A percentile compares a stretch with the other conserved stretches of the same genome.
Evolutionary conservation across 2,888 invertebrate genomes (phyloP).

Genomic region (Tetropium fuscum): DNA sequence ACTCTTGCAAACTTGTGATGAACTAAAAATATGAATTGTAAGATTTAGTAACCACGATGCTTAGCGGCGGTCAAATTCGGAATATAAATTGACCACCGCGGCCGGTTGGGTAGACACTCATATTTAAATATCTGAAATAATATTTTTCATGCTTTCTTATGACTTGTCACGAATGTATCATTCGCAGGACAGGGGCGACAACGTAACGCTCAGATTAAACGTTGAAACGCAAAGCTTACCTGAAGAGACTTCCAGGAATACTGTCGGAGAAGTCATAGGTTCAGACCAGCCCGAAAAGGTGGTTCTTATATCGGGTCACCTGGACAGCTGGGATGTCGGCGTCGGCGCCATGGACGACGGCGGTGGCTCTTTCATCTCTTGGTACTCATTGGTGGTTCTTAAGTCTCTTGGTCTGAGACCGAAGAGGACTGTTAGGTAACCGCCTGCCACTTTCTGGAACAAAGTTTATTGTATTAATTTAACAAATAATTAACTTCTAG

Average conservation of each 20-base stretch:
- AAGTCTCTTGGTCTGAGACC: conserved; percentile 74
- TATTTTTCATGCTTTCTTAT: too few relatives aligned
- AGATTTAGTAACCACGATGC: too few relatives aligned
- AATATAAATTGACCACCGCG: too few relatives aligned
- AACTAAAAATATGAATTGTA: too few relatives aligned
- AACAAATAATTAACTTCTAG: conserved; percentile 56
- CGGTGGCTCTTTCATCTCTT: conserved; percentile 83
- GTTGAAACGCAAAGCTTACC: conserved; percentile 74
- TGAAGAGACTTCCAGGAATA: conserved; percentile 76
- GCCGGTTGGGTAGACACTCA: too few relatives aligned
- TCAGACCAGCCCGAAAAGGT: conserved; percentile 66
- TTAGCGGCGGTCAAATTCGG: too few relatives aligned
- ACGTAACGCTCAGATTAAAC: conserved; percentile 70
- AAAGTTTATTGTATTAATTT: conserved; percentile 1
- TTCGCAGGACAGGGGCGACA: conserved; percentile 56
- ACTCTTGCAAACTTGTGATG: too few relatives aligned
- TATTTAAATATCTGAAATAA: too few relatives aligned
- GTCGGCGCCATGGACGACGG: conserved; percentile 91
- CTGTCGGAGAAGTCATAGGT: conserved; percentile 78
- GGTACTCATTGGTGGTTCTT: conserved; percentile 78
- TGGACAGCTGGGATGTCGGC: conserved; percentile 91
- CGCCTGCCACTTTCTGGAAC: background rate
- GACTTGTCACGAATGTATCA: too few relatives aligned
- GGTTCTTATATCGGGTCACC: conserved; percentile 84
- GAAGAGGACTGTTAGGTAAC: conserved; percentile 77